Evolutionary conservation across 2,888 invertebrate genomes (phyloP).

Genomic region (Notodonta dromedarius): DNA sequence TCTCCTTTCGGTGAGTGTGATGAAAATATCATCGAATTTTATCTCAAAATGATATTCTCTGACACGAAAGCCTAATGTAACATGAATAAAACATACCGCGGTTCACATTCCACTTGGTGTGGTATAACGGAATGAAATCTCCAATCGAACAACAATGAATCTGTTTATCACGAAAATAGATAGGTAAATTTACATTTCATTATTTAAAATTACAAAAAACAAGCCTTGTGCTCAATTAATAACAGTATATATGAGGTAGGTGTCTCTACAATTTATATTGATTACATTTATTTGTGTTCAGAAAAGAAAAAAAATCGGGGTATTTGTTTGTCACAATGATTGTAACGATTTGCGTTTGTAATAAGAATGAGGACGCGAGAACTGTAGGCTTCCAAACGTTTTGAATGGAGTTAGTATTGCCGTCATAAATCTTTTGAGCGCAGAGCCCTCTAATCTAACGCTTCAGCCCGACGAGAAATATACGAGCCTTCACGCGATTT

Average conservation of each 20-base stretch:
- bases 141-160: constrained; percentile 6
- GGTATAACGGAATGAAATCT: constrained; percentile 43
- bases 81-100: constrained; percentile 50
- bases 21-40: no score
- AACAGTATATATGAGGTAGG: no score
- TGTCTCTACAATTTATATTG: no score
- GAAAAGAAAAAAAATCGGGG: no score
- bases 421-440: constrained; percentile 69
- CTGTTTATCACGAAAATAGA: constrained; percentile 4
- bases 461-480: constrained; percentile 65
- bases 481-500: constrained; percentile 59
- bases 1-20: no score
- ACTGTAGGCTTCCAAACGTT: constrained; percentile 52
- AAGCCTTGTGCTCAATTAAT: no score
- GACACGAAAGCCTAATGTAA: constrained; percentile 8
- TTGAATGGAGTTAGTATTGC: constrained; percentile 65
- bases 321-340: background rate
- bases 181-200: no score
- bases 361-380: constrained; percentile 26
- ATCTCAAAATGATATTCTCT: background rate
- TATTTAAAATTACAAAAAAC: no score
- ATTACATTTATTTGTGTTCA: no score
- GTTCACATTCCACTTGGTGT: constrained; percentile 37
- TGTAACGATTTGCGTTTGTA: background rate
- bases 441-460: constrained; percentile 67